Evolutionary conservation across 2,113 vertebrate genomes (phyloP).

Genomic region (Zootoca vivipara): DNA sequence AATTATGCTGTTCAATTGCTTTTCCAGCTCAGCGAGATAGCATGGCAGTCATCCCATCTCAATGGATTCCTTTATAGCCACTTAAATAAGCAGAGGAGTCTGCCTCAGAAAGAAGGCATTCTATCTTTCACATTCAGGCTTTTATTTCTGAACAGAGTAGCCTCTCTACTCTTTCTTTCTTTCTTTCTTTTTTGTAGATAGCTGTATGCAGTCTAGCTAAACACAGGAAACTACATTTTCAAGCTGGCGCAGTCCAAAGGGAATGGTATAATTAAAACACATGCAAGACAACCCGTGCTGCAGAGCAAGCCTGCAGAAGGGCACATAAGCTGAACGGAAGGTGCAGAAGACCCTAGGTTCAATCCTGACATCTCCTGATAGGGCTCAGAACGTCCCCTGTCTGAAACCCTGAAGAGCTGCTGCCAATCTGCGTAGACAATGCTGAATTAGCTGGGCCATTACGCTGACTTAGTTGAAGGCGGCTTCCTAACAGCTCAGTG

Average conservation of each 20-base stretch:
- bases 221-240: background rate
- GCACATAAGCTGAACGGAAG: background rate
- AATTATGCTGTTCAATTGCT: background rate
- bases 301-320: background rate
- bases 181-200: background rate
- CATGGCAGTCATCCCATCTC: background rate
- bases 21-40: conserved; percentile 17
- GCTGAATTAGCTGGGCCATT: too few relatives aligned
- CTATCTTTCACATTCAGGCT: background rate
- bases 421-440: too few relatives aligned
- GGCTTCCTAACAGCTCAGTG: too few relatives aligned
- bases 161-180: background rate
- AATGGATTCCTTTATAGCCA: conserved; percentile 12
- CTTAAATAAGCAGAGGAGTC: conserved; percentile 13
- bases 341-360: too few relatives aligned
- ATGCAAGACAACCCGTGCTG: background rate
- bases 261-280: background rate
- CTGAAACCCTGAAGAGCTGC: too few relatives aligned
- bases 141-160: background rate
- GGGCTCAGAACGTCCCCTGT: too few relatives aligned
- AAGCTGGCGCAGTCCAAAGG: background rate
- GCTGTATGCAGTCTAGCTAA: background rate
- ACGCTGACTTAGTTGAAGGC: too few relatives aligned
- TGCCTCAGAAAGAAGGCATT: background rate
- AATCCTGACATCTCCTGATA: too few relatives aligned